phyloP scores from a whole-genome alignment of 2,888 invertebrate species.

The Drosophila multiciliata region DNA sequence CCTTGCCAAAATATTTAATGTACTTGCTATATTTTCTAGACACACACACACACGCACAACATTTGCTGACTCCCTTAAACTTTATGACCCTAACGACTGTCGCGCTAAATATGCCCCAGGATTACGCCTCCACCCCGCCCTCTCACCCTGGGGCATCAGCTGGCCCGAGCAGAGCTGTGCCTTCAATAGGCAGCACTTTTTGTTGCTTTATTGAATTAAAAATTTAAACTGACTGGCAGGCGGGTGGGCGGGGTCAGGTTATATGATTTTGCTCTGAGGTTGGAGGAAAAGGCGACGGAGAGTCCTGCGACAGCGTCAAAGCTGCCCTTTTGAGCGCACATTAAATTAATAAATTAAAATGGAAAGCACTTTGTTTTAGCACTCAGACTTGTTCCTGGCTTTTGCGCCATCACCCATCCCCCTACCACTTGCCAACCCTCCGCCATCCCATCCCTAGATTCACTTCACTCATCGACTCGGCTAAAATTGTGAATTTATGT shows the following conservation, averaged over 20 bases:
- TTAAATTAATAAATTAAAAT: slow-evolving; percentile 81
- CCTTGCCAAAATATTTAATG: slow-evolving; percentile 63
- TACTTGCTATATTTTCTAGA: slow-evolving; percentile 62
- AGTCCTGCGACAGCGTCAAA: slow-evolving; percentile 12
- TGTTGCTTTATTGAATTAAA: slow-evolving; percentile 79
- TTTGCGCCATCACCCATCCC: neutral
- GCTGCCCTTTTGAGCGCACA: slow-evolving; percentile 53
- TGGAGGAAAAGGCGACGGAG: neutral
- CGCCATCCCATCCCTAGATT: neutral
- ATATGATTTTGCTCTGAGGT: too few species aligned
- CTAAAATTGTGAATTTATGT: slow-evolving; percentile 75
- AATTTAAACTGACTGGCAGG: slow-evolving; percentile 64
- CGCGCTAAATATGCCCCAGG: slow-evolving; percentile 63
- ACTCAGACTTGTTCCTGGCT: slow-evolving; percentile 30
- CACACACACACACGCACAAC: slow-evolving; percentile 35
- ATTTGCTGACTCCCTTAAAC: slow-evolving; percentile 43
- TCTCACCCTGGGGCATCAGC: slow-evolving; percentile 21
- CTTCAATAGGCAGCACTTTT: slow-evolving; percentile 63
- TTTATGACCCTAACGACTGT: slow-evolving; percentile 71
- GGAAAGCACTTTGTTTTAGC: slow-evolving; percentile 79
- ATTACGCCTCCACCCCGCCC: neutral
- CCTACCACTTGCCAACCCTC: neutral
- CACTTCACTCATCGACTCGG: slow-evolving; percentile 19
- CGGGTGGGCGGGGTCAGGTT: slow-evolving; percentile 13
- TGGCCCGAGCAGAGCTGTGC: slow-evolving; percentile 27